Percentiles rank a stretch among this genome's conserved stretches.
Conservation (phyloP, 2,113 vertebrate genomes). For the Dromiciops gliroides region DNA sequence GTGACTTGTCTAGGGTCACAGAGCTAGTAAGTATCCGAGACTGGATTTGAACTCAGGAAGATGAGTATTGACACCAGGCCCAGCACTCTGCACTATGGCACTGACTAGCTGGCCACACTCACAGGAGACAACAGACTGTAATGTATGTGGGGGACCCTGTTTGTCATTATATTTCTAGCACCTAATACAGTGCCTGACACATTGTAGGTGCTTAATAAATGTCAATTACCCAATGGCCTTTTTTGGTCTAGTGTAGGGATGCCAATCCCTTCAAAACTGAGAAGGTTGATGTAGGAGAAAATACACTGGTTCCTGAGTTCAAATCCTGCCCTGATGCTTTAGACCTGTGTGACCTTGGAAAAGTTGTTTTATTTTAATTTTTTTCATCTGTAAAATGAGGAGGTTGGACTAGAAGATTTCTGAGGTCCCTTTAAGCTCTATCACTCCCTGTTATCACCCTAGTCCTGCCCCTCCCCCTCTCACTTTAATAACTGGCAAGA, state of each 20-base stretch:
- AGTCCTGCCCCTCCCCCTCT: neutral
- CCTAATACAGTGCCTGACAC: neutral
- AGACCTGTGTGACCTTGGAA: neutral
- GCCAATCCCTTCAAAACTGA: neutral
- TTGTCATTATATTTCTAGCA: neutral
- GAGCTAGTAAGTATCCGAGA: neutral
- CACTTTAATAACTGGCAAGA: neutral
- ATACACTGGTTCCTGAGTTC: neutral
- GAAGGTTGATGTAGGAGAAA: neutral
- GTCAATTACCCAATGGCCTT: neutral
- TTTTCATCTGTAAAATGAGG: neutral
- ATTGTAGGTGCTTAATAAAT: neutral
- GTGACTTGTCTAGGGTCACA: neutral
- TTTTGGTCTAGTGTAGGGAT: neutral
- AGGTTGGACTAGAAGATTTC: neutral
- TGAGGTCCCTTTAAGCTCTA: neutral
- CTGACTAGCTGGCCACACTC: neutral
- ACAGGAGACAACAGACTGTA: neutral
- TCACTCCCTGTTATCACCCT: neutral
- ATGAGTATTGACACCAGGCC: neutral
- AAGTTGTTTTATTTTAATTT: neutral
- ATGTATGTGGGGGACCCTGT: neutral
- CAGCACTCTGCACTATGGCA: accelerated
- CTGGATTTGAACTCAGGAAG: neutral
- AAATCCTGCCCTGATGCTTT: neutral